These are phyloP conservation scores for Melanophora roralis DNA, from an alignment of 2,888 invertebrate genomes.

Conservation along the genomic window DNA sequence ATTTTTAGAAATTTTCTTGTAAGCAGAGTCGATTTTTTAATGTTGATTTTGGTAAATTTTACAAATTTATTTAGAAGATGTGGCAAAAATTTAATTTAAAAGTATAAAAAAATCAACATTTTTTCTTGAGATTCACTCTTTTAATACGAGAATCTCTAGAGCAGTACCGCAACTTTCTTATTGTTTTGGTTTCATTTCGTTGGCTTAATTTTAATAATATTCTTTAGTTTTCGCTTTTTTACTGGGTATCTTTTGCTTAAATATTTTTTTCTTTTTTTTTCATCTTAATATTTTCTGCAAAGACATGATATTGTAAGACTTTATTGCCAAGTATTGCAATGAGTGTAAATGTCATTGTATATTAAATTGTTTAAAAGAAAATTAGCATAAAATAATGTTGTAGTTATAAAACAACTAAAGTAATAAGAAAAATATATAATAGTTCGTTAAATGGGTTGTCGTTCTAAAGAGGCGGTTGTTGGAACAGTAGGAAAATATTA, in stretches of 20 bases:
- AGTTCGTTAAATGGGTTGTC: background rate
- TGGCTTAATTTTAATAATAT: too few relatives aligned
- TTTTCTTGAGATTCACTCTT: too few relatives aligned
- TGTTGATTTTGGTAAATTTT: background rate
- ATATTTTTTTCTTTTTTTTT: constrained; percentile 26
- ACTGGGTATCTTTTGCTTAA: background rate
- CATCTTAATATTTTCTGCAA: constrained; percentile 50
- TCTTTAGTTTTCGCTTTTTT: background rate
- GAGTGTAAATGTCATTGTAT: background rate
- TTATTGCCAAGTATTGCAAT: constrained; percentile 20
- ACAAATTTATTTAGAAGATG: too few relatives aligned
- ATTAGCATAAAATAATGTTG: background rate
- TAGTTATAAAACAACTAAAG: constrained; percentile 25
- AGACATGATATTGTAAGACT: constrained; percentile 49
- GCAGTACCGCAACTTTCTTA: too few relatives aligned
- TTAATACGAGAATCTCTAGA: too few relatives aligned
- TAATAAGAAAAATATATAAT: constrained; percentile 12
- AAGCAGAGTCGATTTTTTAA: background rate
- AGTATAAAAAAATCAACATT: too few relatives aligned
- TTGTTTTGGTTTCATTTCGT: too few relatives aligned
- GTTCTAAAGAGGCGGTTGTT: background rate
- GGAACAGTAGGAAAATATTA: too few relatives aligned
- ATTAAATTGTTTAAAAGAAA: constrained; percentile 24
- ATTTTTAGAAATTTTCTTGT: too few relatives aligned
- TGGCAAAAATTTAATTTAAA: too few relatives aligned